Evolutionary conservation across 1,140 invertebrate genomes (phyloP), one percentile per base, ranked within the genome.

Genomic region (Leptinotarsa defecta): DNA sequence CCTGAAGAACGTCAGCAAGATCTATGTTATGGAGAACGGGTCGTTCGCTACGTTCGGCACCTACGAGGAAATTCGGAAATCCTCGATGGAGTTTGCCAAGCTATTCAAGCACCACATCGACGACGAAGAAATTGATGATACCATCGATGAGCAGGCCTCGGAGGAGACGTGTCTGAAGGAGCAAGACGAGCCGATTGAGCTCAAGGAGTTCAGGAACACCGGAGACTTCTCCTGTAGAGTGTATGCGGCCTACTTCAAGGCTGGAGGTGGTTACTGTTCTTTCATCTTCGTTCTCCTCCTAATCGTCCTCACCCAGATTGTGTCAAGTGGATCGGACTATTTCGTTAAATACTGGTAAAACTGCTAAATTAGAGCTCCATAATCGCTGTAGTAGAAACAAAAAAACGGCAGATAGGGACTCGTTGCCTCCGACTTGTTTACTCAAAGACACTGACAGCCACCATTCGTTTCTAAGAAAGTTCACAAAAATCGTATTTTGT

Each of bases 1-100:
- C 81, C 86, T 97, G 4, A 91, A 92, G 80, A 88, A 91, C 63
- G 94, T 94, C 5, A 91, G 95, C 80, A 84, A 88, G 84, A 90
- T 89, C 86, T 90, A 89, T 79, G 90, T 87, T 49, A 83, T 91
- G 78, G 89, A 91, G 71, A 89, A 92, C 81, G 91, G 91, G 2
- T 80, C 85, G 43, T 85, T 92, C 73, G 86, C 89, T 11, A 88
- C 88, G 3, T 87, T 87, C 27, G 92, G 92, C 8, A 90, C 88
- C 43, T 92, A 90, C 76, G 87, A 90, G 24, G 89, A 90, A 2
- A 84, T 93, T 13, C 88, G 89, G 78, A 88, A 88, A 27, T 89
- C 88, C 20, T 90, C 90, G 0, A 80, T 92, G 13, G 90, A 93
- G 80, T 91, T 93, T 82, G 89, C 90, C 1, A 87, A 90, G 78